Percentiles rank a stretch among this genome's conserved stretches.
Evolutionary conservation across 2,113 vertebrate species (phyloP).

Genomic region (Anolis carolinensis): DNA sequence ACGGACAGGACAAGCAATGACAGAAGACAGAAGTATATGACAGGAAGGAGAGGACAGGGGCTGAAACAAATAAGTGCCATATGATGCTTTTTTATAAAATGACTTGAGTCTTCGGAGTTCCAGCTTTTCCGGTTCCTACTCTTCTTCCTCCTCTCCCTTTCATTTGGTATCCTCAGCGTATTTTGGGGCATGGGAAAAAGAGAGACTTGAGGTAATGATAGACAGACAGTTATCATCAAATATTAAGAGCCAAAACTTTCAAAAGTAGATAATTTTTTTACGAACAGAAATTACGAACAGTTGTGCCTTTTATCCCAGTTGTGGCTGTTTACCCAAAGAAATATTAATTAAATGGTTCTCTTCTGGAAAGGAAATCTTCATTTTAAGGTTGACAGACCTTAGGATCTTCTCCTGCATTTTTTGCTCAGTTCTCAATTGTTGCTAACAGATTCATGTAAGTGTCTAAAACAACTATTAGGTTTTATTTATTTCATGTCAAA

Average conservation of each 20-base stretch:
- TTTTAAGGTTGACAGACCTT: too few species aligned
- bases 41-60: conserved; percentile 15
- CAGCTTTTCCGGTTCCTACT: background rate
- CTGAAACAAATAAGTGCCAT: background rate
- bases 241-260: conserved; percentile 5
- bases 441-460: too few species aligned
- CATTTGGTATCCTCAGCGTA: conserved; percentile 18
- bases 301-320: background rate
- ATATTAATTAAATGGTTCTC: background rate
- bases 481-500: too few species aligned
- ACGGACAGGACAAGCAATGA: background rate
- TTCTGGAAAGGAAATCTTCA: background rate
- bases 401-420: too few species aligned
- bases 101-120: conserved; percentile 12
- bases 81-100: background rate
- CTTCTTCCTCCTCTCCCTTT: background rate
- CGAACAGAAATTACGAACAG: conserved; percentile 4
- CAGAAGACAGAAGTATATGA: background rate
- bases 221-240: background rate
- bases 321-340: background rate
- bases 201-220: background rate
- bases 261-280: background rate
- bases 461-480: too few species aligned
- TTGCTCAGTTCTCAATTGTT: too few species aligned
- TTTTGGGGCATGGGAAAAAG: background rate